phyloP scores from a whole-genome alignment of 2,888 invertebrate genomes.

The Chromoteleia sp. region DNA sequence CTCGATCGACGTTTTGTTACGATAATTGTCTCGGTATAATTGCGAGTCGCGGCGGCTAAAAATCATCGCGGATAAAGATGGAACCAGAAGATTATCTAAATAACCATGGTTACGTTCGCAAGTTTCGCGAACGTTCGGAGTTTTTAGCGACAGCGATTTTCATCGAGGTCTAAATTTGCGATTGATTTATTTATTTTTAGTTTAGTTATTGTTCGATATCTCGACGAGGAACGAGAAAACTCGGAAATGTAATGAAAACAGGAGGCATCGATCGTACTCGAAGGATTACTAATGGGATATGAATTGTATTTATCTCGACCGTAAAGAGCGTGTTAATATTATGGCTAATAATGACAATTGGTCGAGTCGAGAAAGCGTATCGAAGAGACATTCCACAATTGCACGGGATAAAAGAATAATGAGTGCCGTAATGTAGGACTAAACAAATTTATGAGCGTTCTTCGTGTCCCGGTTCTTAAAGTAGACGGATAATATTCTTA shows the following conservation, averaged over 20 bases:
- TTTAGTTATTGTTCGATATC: too few relatives aligned
- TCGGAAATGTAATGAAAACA: too few relatives aligned
- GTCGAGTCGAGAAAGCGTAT: background rate
- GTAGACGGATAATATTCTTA: conserved; percentile 49
- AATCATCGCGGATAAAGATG: background rate
- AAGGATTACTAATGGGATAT: too few relatives aligned
- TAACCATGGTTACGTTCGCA: too few relatives aligned
- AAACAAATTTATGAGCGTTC: conserved; percentile 56
- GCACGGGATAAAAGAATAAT: conserved; percentile 37
- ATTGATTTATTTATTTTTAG: too few relatives aligned
- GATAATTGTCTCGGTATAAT: conserved; percentile 81
- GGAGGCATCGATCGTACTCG: too few relatives aligned
- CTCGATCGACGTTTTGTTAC: conserved; percentile 75
- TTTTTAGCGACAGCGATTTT: too few relatives aligned
- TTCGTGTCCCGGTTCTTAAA: conserved; percentile 58
- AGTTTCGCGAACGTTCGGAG: too few relatives aligned
- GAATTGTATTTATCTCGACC: too few relatives aligned
- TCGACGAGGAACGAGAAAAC: too few relatives aligned
- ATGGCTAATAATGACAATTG: background rate
- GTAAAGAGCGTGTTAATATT: background rate
- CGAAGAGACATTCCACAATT: background rate
- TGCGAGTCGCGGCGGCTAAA: conserved; percentile 73
- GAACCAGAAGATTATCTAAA: background rate
- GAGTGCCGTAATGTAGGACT: conserved; percentile 38
- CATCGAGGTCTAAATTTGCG: too few relatives aligned